Base-by-base conservation (phyloP, 30 jellyfish, hydroid and myxozoan genomes). In the Chrysaora quinquecirrha region DNA sequence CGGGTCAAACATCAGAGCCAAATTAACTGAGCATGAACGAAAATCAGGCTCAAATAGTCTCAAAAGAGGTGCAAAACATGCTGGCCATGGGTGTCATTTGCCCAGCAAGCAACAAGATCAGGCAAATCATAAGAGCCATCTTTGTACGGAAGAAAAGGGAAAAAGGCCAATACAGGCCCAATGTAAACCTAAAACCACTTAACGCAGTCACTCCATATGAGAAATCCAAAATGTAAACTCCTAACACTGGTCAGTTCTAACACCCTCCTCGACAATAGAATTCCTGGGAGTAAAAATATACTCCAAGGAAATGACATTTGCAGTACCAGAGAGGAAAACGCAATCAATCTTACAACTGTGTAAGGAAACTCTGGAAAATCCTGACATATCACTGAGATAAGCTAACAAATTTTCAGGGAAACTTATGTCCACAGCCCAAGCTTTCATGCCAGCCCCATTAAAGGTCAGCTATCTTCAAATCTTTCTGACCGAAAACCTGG, bases 281-380 rank as follows among this genome's bases (percentile, higher is more conserved):
- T 77, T 77, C 35, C 48, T 56, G 71, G 89, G 89, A 22, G 38
- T 19, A 34, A 29, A 77, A 48, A 33, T 21, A 25, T 6, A 75
- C 29, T 58, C 72, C 19, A 22, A 18, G 12, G 25, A n/a, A n/a
- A n/a, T n/a, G n/a, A n/a, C n/a, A n/a, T n/a, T n/a, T n/a, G n/a
- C n/a, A n/a, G n/a, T n/a, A 0, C 80, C 87, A 16, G 63, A 27
- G 35, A 0, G 19, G 62, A 75, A 75, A 75, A 54, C 28, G 7
- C 87, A 18, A 49, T 1, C 22, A 3, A 7, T 33, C 1, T 14
- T 21, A 11, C 2, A 56, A 19, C 89, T 31, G 4, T 56, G 85
- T 56, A 64, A 75, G 16, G 66, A 47, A 22, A 48, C 64, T 6
- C 16, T 29, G 84, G n/a, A 29, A 18, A 49, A 48, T 9, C 58